A percentile compares a stretch with the other conserved stretches of the same genome.
Conservation (phyloP, 1,140 invertebrate species). For the Drosophila nikananu region DNA sequence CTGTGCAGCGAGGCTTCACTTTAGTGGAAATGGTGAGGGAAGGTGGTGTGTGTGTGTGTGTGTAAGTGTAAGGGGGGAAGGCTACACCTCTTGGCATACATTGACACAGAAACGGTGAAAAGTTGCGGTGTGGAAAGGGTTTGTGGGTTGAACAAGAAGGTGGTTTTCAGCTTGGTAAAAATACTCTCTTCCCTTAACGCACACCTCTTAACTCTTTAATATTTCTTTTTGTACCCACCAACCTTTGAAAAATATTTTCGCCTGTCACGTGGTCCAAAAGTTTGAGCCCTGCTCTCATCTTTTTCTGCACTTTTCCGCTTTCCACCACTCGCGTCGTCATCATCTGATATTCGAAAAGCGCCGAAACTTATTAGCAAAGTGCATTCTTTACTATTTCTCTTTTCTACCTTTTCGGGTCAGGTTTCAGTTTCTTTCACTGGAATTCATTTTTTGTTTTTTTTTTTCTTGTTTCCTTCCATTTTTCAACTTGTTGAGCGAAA, state of each 20-base stretch:
- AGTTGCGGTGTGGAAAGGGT: conserved; percentile 26
- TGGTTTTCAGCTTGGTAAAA: conserved; percentile 2
- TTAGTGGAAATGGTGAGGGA: conserved; percentile 21
- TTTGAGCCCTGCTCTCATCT: conserved; percentile 33
- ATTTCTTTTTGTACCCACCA: conserved; percentile 13
- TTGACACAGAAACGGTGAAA: conserved; percentile 69
- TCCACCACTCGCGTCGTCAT: conserved; percentile 31
- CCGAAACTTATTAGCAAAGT: conserved; percentile 75
- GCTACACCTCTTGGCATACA: conserved; percentile 63
- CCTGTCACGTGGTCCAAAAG: conserved; percentile 55
- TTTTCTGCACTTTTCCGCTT: conserved; percentile 29
- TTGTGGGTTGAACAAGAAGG: conserved; percentile 1
- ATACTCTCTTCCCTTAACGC: background rate
- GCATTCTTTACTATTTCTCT: conserved; percentile 54
- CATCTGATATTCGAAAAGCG: conserved; percentile 61
- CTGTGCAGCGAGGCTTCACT: conserved; percentile 66
- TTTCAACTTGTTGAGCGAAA: conserved; percentile 78
- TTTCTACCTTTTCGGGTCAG: conserved; percentile 42
- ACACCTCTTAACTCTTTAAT: conserved; percentile 16
- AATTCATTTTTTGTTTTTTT: background rate
- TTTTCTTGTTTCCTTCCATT: conserved; percentile 44
- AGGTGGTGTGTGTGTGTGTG: background rate
- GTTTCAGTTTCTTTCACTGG: conserved; percentile 14
- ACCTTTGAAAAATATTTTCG: conserved; percentile 43
- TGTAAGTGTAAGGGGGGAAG: background rate